A percentile compares a stretch with the other conserved stretches of the same genome.
phyloP scores from a whole-genome alignment of 1,140 invertebrate species.

The Drosophila tropicalis region DNA sequence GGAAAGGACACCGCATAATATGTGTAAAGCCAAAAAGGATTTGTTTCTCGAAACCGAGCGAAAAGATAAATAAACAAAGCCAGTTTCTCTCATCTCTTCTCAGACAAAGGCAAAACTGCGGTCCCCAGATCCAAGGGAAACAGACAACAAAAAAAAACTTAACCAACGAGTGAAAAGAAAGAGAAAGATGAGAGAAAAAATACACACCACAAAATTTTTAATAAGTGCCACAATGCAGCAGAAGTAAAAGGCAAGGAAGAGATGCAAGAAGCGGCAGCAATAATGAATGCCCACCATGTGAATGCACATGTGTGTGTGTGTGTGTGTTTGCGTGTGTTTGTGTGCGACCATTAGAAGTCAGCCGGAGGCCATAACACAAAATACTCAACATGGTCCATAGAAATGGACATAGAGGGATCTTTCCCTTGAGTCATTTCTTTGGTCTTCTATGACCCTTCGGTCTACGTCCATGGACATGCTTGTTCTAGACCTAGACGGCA shows the following conservation, averaged over 20 bases:
- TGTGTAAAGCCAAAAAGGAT: slow-evolving; percentile 82
- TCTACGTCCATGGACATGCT: neutral
- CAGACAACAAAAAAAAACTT: neutral
- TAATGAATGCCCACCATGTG: slow-evolving; percentile 32
- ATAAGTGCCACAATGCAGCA: slow-evolving; percentile 78
- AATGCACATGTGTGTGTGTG: neutral
- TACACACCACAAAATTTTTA: slow-evolving; percentile 45
- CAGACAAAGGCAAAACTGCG: slow-evolving; percentile 5
- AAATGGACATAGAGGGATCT: neutral
- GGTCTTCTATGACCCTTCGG: neutral
- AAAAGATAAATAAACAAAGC: slow-evolving; percentile 82
- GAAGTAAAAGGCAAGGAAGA: slow-evolving; percentile 21
- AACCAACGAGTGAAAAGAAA: neutral
- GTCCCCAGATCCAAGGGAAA: neutral
- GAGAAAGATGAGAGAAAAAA: slow-evolving; percentile 20
- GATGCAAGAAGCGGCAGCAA: slow-evolving; percentile 25
- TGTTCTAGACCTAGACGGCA: slow-evolving; percentile 9
- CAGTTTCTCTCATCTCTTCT: slow-evolving; percentile 43
- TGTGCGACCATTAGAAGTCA: slow-evolving; percentile 14
- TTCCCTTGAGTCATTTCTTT: neutral
- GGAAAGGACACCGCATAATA: slow-evolving; percentile 67
- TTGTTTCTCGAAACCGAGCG: slow-evolving; percentile 81
- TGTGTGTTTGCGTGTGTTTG: neutral
- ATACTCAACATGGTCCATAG: slow-evolving; percentile 11
- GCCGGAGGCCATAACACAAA: slow-evolving; percentile 15